These are phyloP conservation scores for Mizuhopecten yessoensis DNA, from an alignment of 1,140 invertebrate species.

Conservation along the genomic window DNA sequence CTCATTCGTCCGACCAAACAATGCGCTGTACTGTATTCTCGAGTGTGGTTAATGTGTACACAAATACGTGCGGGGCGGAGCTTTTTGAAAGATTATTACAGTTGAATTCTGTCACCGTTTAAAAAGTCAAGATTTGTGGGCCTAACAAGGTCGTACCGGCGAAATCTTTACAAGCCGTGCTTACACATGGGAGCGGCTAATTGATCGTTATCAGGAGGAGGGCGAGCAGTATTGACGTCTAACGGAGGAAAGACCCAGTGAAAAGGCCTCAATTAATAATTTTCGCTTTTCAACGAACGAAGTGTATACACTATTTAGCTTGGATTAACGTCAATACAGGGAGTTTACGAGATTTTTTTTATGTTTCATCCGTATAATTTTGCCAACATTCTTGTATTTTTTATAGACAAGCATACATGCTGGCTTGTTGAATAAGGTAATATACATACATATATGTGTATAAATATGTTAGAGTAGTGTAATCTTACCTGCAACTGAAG, in stretches of 20 bases:
- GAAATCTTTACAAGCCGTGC: slow-evolving; percentile 8
- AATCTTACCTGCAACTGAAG: not conserved
- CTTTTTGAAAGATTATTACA: slow-evolving; percentile 10
- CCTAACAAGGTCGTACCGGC: not conserved
- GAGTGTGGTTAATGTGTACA: not conserved
- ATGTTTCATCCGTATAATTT: not conserved
- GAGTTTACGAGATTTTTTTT: not conserved
- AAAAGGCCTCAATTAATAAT: slow-evolving; percentile 35
- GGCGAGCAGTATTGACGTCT: not conserved
- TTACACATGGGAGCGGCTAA: slow-evolving; percentile 2
- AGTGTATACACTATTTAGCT: not conserved
- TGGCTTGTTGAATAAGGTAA: not conserved
- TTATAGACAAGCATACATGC: not conserved
- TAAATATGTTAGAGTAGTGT: not conserved
- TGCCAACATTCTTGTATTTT: not conserved
- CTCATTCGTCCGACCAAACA: not conserved
- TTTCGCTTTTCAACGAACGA: slow-evolving; percentile 23
- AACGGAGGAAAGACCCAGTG: not conserved
- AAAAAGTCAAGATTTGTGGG: slow-evolving; percentile 20
- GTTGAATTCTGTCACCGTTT: slow-evolving; percentile 30
- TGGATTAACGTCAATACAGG: not conserved
- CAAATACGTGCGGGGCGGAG: slow-evolving; percentile 6
- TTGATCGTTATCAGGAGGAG: not conserved
- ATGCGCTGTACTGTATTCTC: not conserved
- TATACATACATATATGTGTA: not conserved